Conservation (phyloP, 2,797 vertebrate genomes). For the Triplophysa bombifrons region DNA sequence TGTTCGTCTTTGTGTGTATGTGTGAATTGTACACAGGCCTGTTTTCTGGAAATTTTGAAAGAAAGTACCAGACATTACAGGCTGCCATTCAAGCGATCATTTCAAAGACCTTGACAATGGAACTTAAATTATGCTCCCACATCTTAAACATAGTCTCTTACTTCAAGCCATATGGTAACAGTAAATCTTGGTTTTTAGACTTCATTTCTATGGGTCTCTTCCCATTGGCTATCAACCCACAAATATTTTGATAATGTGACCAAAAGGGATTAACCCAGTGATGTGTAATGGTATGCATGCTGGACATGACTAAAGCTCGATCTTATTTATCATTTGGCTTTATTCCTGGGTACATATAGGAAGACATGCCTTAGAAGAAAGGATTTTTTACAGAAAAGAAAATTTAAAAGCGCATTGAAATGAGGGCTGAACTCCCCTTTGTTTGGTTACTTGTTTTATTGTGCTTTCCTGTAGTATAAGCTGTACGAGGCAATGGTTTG, state of each 20-base stretch:
- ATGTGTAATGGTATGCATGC: background rate
- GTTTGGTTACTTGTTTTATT: background rate
- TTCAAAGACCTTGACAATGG: conserved; percentile 36
- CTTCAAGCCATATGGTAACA: conserved; percentile 33
- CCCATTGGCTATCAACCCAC: conserved; percentile 18
- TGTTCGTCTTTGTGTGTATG: conserved; percentile 15
- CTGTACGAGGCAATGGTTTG: background rate
- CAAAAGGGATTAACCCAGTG: conserved; percentile 4
- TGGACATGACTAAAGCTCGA: conserved; percentile 28
- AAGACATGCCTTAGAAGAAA: background rate
- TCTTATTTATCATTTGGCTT: conserved; percentile 18
- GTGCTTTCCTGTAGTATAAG: background rate
- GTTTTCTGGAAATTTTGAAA: conserved; percentile 29
- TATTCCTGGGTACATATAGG: background rate
- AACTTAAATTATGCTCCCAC: conserved; percentile 26
- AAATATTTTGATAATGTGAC: conserved; percentile 55
- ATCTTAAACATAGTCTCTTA: conserved; percentile 35
- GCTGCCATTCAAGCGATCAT: conserved; percentile 34
- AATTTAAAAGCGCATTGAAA: background rate
- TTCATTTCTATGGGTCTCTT: conserved; percentile 23
- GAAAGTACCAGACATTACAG: conserved; percentile 32
- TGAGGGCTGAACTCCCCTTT: background rate
- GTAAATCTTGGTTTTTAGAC: conserved; percentile 51
- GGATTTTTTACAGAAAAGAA: background rate
- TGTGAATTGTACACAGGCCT: conserved; percentile 28